Base-by-base conservation (phyloP, 2,113 vertebrate species). In the Gallinago undulata region DNA sequence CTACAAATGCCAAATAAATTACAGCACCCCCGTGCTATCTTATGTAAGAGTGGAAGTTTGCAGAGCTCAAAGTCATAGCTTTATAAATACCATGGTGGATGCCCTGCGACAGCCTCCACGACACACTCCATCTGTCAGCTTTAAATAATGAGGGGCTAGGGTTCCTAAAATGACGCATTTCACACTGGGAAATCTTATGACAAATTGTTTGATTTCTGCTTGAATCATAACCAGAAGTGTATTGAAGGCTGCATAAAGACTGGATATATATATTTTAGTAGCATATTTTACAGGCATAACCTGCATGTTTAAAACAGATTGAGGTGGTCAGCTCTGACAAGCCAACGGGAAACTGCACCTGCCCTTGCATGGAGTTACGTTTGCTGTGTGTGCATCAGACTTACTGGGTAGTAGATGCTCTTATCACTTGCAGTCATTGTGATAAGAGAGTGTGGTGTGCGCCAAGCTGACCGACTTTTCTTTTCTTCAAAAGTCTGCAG, bases 401-500 rank as follows among this genome's bases (percentile, higher is more conserved):
- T 92, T 75, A 51, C 53, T 91, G 70, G 47, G 23, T 59, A 83
- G 75, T 25, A 76, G 37, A 67, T 93, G 45, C 72, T 95, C 92
- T 93, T 94, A 82, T 53, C 89, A 82, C 62, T 77, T 70, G 27
- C 31, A 81, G 47, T 59, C n/a, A 43, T 57, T 72, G 79, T 82
- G 79, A 59, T 79, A 87, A 79, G 91, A 84, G 62, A 53, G 28
- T 43, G 4, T 88, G 60, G 28, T 43, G 4, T 88, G 60, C 89
- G 83, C 89, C 53, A 96, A 92, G 91, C 94, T 97, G 96, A 97
- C 70, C 66, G 93, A 92, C 84, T 96, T 96, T 95, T 97, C 87
- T 96, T 96, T 95, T 94, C 94, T 97, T 97, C 91, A 51, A 97
- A 98, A 97, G 97, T 95, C 95, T 91, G 57, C 94, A 94, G 96